These are phyloP conservation scores for Belonocnema kinseyi DNA, from an alignment of 1,140 invertebrate species.

Conservation along the genomic window DNA sequence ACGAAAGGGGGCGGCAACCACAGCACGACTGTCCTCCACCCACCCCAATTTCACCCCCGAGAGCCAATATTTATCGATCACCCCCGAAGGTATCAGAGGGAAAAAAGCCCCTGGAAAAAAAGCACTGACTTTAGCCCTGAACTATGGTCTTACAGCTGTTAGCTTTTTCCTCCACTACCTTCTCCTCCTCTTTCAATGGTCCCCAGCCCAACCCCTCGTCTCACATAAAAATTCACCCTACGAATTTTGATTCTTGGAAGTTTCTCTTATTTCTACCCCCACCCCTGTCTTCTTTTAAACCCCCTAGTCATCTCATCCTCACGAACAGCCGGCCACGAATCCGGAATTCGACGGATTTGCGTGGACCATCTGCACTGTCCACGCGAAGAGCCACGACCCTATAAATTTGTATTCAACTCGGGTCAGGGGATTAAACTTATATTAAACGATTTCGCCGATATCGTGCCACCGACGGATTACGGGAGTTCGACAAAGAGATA, in stretches of 20 bases:
- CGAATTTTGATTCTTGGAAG: constrained; percentile 65
- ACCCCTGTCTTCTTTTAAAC: too few species aligned
- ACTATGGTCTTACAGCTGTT: constrained; percentile 1
- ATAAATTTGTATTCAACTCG: constrained; percentile 59
- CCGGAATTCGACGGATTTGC: constrained; percentile 54
- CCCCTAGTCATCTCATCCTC: too few species aligned
- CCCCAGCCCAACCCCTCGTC: constrained; percentile 32
- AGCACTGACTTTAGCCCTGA: constrained; percentile 36
- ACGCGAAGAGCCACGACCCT: constrained; percentile 33
- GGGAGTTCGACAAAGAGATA: constrained; percentile 39
- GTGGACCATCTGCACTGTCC: constrained; percentile 55
- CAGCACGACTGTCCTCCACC: constrained; percentile 69
- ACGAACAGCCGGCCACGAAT: constrained; percentile 36
- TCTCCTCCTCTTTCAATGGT: constrained; percentile 26
- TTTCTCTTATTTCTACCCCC: constrained; percentile 39
- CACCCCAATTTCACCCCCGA: constrained; percentile 70
- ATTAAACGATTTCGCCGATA: constrained; percentile 58
- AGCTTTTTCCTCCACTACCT: neutral
- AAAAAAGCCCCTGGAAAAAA: constrained; percentile 52
- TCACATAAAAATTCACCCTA: constrained; percentile 64
- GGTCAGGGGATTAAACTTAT: constrained; percentile 60
- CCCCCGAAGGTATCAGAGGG: constrained; percentile 69
- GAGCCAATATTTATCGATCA: constrained; percentile 76
- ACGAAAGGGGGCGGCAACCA: constrained; percentile 73
- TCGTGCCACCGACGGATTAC: constrained; percentile 48